Conservation (phyloP, 2,797 vertebrate genomes). For the Anguilla pacifica region DNA sequence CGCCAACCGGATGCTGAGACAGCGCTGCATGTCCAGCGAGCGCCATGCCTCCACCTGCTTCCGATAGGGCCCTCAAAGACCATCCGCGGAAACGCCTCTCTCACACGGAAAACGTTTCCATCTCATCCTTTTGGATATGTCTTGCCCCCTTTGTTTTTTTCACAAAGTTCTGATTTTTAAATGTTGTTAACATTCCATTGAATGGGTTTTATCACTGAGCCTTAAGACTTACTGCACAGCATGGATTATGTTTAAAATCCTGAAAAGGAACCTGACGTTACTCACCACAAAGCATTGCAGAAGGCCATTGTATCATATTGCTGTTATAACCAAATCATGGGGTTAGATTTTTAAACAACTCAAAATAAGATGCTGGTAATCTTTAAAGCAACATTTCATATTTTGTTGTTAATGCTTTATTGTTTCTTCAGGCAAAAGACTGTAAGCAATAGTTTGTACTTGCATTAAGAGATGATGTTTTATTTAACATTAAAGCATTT, state of each 20-base stretch:
- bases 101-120: neutral
- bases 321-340: too few relatives aligned
- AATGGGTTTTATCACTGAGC: constrained; percentile 4
- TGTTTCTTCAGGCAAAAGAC: neutral
- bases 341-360: neutral
- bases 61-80: constrained; percentile 13
- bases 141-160: neutral
- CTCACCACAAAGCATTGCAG: neutral
- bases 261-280: neutral
- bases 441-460: neutral
- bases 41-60: constrained; percentile 34
- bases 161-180: neutral
- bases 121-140: neutral
- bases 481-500: neutral
- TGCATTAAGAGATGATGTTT: neutral
- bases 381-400: neutral
- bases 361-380: constrained; percentile 8
- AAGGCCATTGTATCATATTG: neutral
- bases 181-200: neutral
- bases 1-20: constrained; percentile 35
- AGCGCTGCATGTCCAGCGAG: constrained; percentile 19
- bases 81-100: neutral
- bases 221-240: too few relatives aligned
- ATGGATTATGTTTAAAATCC: neutral
- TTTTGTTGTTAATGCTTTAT: neutral